Conservation (phyloP, 2,888 invertebrate species). For the Drosophila kanekoi region DNA sequence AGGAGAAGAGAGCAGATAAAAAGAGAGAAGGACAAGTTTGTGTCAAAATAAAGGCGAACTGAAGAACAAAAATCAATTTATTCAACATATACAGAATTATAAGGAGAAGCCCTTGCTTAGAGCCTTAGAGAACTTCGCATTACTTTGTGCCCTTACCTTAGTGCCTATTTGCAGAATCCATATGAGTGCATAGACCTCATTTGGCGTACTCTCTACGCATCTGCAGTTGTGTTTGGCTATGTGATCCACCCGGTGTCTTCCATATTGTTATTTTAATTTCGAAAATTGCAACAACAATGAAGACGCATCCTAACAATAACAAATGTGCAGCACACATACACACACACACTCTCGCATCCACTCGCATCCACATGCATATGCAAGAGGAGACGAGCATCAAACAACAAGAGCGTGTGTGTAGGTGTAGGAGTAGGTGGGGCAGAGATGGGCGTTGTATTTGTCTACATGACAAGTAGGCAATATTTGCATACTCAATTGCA, state of each 20-base stretch:
- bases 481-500: slow-evolving; percentile 85
- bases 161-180: neutral
- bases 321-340: slow-evolving; percentile 30
- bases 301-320: slow-evolving; percentile 67
- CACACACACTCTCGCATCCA: neutral
- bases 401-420: slow-evolving; percentile 12
- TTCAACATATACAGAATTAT: too few species aligned
- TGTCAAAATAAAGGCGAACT: too few species aligned
- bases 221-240: slow-evolving; percentile 52
- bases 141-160: neutral
- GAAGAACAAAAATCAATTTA: too few species aligned
- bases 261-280: slow-evolving; percentile 77
- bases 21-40: too few species aligned
- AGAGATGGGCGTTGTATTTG: slow-evolving; percentile 63
- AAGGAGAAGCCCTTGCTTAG: too few species aligned
- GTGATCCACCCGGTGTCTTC: slow-evolving; percentile 22
- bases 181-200: slow-evolving; percentile 1
- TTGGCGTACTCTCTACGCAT: too few species aligned
- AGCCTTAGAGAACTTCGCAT: too few species aligned
- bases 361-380: slow-evolving; percentile 40
- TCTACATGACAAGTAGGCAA: slow-evolving; percentile 82
- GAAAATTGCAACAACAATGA: slow-evolving; percentile 76
- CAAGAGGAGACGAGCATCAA: slow-evolving; percentile 26
- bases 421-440: neutral
- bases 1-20: too few species aligned